These are phyloP conservation scores for Pteronotus mesoamericanus DNA, from an alignment of 2,797 vertebrate genomes.

Conservation along the genomic window DNA sequence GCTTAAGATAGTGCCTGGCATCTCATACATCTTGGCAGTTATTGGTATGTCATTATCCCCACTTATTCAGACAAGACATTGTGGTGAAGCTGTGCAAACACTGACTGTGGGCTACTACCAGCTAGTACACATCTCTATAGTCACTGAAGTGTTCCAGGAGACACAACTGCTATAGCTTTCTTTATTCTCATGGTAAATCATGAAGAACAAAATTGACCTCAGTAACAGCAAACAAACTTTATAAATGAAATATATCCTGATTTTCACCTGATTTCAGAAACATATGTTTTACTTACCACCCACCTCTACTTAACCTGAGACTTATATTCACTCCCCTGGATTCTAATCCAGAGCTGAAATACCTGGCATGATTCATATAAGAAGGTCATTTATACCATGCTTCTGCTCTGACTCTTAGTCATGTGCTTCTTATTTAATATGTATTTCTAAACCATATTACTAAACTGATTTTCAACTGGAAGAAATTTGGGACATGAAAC, in stretches of 20 bases:
- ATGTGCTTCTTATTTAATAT: neutral
- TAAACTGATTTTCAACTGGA: neutral
- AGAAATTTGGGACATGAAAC: neutral
- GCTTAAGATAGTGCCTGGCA: neutral
- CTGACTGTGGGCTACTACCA: accelerated
- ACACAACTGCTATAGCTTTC: neutral
- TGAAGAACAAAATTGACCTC: neutral
- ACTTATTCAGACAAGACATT: neutral
- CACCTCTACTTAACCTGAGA: neutral
- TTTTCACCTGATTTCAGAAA: neutral
- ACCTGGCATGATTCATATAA: neutral
- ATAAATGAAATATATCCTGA: neutral
- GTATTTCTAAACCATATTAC: neutral
- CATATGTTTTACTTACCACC: neutral
- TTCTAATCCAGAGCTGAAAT: neutral
- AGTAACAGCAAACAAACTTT: neutral
- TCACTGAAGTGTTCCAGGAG: neutral
- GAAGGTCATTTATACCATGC: neutral
- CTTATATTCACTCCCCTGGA: neutral
- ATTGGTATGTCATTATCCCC: accelerated
- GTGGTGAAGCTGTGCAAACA: neutral
- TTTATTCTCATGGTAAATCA: neutral
- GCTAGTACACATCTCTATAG: too few relatives aligned
- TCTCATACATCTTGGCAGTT: neutral
- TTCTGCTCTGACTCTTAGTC: neutral